Base-by-base conservation (phyloP, 64 coral and sea anemone genomes). In the Pachyseris speciosa region DNA sequence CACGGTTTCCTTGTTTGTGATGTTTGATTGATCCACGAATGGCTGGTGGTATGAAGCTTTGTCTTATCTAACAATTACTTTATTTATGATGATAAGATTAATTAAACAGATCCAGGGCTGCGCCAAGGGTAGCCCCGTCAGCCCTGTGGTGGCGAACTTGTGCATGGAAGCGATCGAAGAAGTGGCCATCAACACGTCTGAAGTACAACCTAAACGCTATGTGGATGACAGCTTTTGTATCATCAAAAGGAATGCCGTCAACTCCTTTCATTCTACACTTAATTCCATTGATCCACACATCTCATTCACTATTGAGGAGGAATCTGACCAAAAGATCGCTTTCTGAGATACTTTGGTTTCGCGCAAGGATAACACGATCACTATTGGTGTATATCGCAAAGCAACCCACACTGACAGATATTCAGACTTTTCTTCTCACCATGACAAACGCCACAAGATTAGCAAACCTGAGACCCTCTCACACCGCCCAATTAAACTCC, bases 371-470 rank as follows among this genome's bases (percentile, higher is more conserved):
- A 64, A 64, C 34, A 75, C 44, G 20, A 75, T 75, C 38, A 75
- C 13, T 24, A 41, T 75, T 43, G 72, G 39, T 75, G 72, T 75
- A 19, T 75, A 75, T 44, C 37, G 72, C 37, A 75, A 75, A 45
- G 37, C 37, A 38, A 75, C 72, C 17, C 72, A 75, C 39, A 75
- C 37, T 41, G 72, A 75, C 40, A 75, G 72, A 75, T 43, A 75
- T 75, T 45, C 39, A 43, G 72, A 75, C 72, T 75, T 75, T 75
- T 45, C 22, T 75, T 75, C 38, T 16, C 72, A 75, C 72, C 72
- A 75, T 27, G 72, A 75, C 38, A 71, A 50, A 63, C 38, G 67
- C 26, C 63, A 86, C 47, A 86, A 86, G 32, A 66, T 41, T 13
- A 55, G 19, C 16, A 67, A 8, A 85, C 9, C 50, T 65, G 25